phyloP scores from a whole-genome alignment of 2,888 invertebrate species.

The Didymodactylos carnosus region DNA sequence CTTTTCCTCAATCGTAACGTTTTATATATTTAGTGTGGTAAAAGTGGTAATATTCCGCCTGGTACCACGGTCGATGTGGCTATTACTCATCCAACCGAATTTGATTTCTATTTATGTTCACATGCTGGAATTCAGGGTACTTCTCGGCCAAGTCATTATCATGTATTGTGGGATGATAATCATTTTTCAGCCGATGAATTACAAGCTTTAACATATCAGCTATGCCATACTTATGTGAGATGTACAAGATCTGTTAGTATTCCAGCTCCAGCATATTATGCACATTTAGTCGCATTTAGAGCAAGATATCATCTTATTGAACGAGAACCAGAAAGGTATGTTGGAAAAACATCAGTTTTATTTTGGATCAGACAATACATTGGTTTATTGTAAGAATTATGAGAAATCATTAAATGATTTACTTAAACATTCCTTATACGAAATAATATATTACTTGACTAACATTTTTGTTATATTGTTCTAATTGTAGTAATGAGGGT shows the following conservation, averaged over 20 bases:
- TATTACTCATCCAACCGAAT: slow-evolving; percentile 98
- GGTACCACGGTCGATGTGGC: slow-evolving; percentile 99
- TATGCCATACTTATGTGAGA: slow-evolving; percentile 17
- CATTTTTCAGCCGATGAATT: slow-evolving; percentile 17
- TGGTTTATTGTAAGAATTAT: no score
- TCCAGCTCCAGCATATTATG: slow-evolving; percentile 37
- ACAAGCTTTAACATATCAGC: slow-evolving; percentile 17
- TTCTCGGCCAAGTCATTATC: slow-evolving; percentile 17
- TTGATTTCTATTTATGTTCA: slow-evolving; percentile 93
- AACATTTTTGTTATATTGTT: no score
- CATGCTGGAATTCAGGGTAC: slow-evolving; percentile 40
- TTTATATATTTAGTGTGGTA: slow-evolving; percentile 48
- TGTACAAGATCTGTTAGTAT: slow-evolving; percentile 16
- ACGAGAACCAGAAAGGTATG: slow-evolving; percentile 64
- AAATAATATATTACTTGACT: no score
- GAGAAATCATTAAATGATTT: no score
- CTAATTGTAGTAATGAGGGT: not conserved
- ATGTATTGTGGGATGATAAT: slow-evolving; percentile 18
- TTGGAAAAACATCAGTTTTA: no score
- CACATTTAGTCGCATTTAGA: slow-evolving; percentile 94
- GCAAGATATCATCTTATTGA: slow-evolving; percentile 96
- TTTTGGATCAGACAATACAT: no score
- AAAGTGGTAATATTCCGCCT: slow-evolving; percentile 95
- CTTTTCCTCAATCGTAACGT: no score
- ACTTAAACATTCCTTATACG: no score